Conservation (phyloP, 2,888 invertebrate species). For the Tetrapedia diversipes region DNA sequence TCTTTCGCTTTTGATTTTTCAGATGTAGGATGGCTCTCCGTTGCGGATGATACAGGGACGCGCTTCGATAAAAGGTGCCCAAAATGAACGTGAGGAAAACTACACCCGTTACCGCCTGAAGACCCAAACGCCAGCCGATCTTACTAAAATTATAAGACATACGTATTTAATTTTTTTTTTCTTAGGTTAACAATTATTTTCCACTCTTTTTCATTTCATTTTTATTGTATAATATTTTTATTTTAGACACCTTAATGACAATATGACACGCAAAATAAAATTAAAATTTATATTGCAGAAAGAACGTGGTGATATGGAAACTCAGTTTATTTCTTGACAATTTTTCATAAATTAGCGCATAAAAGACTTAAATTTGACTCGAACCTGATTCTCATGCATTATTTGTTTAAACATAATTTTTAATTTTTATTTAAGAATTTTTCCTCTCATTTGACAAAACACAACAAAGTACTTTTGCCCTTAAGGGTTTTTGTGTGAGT, state of each 20-base stretch:
- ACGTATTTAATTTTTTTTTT: background rate
- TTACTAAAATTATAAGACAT: constrained; percentile 84
- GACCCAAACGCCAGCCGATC: constrained; percentile 91
- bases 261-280: background rate
- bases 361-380: too few species aligned
- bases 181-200: background rate
- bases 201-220: background rate
- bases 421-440: too few species aligned
- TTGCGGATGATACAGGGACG: constrained; percentile 94
- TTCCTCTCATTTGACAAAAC: too few species aligned
- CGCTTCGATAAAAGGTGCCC: constrained; percentile 94
- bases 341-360: too few species aligned
- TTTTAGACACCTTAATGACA: background rate
- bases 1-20: constrained; percentile 93
- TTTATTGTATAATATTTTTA: background rate
- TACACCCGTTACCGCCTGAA: constrained; percentile 93
- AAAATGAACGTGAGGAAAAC: constrained; percentile 92
- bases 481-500: too few species aligned
- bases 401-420: too few species aligned
- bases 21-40: constrained; percentile 93
- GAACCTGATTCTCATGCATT: too few species aligned
- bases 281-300: background rate
- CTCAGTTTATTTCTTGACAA: too few species aligned
- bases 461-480: too few species aligned
- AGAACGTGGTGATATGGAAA: too few species aligned